phyloP scores from a whole-genome alignment of 2,113 vertebrate genomes.

The Arvicanthis niloticus region DNA sequence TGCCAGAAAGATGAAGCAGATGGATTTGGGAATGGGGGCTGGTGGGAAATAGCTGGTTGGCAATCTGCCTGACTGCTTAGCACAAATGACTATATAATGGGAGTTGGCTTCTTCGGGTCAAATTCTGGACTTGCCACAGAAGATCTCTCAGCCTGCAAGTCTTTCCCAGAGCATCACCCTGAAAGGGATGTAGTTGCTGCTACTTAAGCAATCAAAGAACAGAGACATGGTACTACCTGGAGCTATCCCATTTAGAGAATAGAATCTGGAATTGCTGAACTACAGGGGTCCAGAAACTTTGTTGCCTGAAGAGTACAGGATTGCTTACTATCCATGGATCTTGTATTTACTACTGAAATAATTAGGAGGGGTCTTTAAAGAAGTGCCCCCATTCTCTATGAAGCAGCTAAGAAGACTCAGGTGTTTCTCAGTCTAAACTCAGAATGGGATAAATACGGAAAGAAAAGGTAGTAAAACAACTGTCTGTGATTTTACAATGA shows the following conservation, averaged over 20 bases:
- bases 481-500: neutral
- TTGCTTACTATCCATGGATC: neutral
- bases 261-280: neutral
- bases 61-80: neutral
- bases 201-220: neutral
- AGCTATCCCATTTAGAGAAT: neutral
- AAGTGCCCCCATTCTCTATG: neutral
- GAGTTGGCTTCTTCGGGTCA: neutral
- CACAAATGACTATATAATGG: neutral
- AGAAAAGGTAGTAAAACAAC: neutral
- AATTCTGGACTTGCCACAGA: neutral
- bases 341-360: neutral
- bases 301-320: rapidly evolving
- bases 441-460: neutral
- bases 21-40: neutral
- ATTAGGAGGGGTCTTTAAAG: neutral
- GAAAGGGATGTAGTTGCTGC: neutral
- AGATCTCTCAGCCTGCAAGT: neutral
- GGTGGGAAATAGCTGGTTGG: too few species aligned
- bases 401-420: neutral
- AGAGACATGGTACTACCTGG: neutral
- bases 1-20: neutral
- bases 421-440: neutral
- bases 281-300: neutral
- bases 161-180: neutral